Evolutionary conservation across 2,113 vertebrate species (phyloP).

Genomic region (Porphyrio hochstetteri): DNA sequence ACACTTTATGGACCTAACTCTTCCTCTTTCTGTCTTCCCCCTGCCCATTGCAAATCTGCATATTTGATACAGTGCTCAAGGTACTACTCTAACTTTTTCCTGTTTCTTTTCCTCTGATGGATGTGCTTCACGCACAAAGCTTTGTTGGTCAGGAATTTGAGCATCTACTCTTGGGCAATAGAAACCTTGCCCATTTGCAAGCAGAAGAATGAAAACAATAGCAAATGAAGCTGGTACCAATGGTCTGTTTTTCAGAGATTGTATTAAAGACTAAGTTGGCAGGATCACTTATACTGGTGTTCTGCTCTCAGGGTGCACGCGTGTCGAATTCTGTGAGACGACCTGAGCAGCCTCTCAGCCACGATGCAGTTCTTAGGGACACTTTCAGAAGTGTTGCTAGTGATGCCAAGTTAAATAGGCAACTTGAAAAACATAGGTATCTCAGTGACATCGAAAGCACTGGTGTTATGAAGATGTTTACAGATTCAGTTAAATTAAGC

Average conservation of each 20-base stretch:
- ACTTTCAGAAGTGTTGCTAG: not conserved
- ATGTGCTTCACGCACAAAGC: not conserved
- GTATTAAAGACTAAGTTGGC: not conserved
- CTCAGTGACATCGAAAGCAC: not conserved
- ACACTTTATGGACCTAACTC: not conserved
- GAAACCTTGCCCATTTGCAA: not conserved
- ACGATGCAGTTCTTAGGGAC: not conserved
- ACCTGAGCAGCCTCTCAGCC: not conserved
- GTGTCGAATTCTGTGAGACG: not conserved
- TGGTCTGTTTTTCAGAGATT: not conserved
- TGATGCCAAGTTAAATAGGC: not conserved
- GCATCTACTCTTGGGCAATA: not conserved
- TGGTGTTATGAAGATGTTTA: not conserved
- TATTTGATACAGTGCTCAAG: not conserved
- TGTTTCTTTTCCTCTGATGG: not conserved
- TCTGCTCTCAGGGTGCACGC: not conserved
- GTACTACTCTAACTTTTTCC: not conserved
- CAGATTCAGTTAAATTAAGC: not conserved
- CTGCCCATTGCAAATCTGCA: fast-evolving
- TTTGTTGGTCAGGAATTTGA: not conserved
- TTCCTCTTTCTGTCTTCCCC: not conserved
- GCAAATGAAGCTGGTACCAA: not conserved
- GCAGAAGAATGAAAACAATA: not conserved
- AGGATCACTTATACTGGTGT: not conserved
- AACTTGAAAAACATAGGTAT: not conserved